Percentiles rank a stretch among this genome's conserved stretches.
Evolutionary conservation across 2,888 invertebrate species (phyloP).

Genomic region (Phymatocera aterrima): DNA sequence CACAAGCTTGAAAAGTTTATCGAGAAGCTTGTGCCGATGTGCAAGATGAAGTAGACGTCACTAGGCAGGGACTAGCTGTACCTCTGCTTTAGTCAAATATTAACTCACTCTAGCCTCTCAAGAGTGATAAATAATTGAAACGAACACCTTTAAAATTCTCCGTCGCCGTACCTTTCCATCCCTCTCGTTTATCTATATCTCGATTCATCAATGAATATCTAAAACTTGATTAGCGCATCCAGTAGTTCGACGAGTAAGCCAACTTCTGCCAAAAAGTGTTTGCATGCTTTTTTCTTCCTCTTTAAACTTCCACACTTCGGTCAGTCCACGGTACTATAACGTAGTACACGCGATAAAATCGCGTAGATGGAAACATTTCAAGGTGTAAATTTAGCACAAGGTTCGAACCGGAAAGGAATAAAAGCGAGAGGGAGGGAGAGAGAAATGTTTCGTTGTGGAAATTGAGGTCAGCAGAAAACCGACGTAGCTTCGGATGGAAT

Average conservation of each 20-base stretch:
- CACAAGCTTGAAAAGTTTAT: constrained; percentile 5
- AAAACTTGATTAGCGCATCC: not conserved
- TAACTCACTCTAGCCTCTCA: not conserved
- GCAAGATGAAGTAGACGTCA: not conserved
- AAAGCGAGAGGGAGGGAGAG: no score
- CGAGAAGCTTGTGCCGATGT: not conserved
- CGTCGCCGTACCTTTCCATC: not conserved
- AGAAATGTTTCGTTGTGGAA: not conserved
- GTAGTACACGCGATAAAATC: no score
- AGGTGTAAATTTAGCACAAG: not conserved
- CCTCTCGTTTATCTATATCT: not conserved
- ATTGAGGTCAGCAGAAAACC: not conserved
- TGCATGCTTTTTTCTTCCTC: not conserved
- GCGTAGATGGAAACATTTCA: not conserved
- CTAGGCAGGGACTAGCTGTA: not conserved
- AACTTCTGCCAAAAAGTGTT: not conserved
- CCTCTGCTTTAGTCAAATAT: constrained; percentile 1
- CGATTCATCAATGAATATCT: not conserved
- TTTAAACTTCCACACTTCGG: not conserved
- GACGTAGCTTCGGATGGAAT: no score
- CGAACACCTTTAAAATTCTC: not conserved
- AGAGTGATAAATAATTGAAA: constrained; percentile 4
- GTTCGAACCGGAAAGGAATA: no score
- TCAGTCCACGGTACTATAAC: not conserved
- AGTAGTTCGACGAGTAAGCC: constrained; percentile 2